Conservation (phyloP, 2,113 vertebrate genomes). For the Solea senegalensis region DNA sequence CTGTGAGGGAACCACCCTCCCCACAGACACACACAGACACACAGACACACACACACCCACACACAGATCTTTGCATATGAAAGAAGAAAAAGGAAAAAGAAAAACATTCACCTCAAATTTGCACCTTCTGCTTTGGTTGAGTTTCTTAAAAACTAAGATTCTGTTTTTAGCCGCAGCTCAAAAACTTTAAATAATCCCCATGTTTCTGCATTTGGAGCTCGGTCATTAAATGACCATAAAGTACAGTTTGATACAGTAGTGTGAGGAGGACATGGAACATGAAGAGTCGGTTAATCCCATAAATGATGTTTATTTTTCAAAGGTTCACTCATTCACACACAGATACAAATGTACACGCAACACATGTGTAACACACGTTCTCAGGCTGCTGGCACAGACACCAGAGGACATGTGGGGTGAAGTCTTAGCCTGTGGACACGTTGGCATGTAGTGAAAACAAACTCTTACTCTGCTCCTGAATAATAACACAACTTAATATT, state of each 20-base stretch:
- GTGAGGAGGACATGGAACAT: background rate
- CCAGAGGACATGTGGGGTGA: too few species aligned
- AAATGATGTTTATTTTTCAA: too few species aligned
- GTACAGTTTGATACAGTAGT: background rate
- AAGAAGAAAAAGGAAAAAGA: background rate
- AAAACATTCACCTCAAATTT: background rate
- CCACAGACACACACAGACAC: constrained; percentile 33
- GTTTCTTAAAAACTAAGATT: background rate
- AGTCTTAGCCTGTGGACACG: too few species aligned
- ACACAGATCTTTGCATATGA: constrained; percentile 4
- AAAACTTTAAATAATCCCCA: background rate
- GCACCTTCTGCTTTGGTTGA: background rate
- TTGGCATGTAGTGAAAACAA: too few species aligned
- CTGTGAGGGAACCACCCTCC: constrained; percentile 43
- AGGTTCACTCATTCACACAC: too few species aligned
- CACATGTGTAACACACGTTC: too few species aligned
- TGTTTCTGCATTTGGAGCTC: constrained; percentile 9
- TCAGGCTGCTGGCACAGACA: too few species aligned
- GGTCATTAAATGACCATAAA: constrained; percentile 21
- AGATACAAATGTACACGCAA: too few species aligned
- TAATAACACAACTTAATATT: too few species aligned
- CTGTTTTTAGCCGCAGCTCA: background rate
- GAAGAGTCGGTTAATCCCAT: too few species aligned
- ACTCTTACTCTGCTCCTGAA: too few species aligned
- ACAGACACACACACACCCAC: constrained; percentile 14